These are phyloP conservation scores for Rallus crepitans DNA, from an alignment of 2,797 vertebrate genomes.

Conservation along the genomic window DNA sequence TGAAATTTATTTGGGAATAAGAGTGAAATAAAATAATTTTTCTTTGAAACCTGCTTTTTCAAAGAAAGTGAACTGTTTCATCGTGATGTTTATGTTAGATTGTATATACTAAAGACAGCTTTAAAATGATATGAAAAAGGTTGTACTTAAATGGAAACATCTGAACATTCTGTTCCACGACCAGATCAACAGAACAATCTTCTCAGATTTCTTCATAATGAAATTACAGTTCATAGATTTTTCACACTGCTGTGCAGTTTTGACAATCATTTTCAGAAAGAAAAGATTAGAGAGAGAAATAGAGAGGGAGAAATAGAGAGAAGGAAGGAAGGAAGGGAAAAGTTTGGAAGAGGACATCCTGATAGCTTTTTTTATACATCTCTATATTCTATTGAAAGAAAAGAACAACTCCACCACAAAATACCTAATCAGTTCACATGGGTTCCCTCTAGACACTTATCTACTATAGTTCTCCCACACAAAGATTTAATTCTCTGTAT, in stretches of 20 bases:
- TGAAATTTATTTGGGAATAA: neutral
- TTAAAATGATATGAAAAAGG: constrained; percentile 13
- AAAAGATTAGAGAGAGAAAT: neutral
- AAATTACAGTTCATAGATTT: constrained; percentile 42
- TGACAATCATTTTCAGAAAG: constrained; percentile 10
- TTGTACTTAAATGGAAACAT: constrained; percentile 26
- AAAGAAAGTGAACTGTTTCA: constrained; percentile 17
- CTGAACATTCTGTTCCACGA: constrained; percentile 42
- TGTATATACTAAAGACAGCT: neutral
- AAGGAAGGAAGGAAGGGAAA: neutral
- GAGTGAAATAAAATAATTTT: constrained; percentile 30
- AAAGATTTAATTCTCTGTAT: neutral
- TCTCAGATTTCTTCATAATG: constrained; percentile 11
- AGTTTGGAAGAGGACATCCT: neutral
- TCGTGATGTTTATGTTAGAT: neutral
- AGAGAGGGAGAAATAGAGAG: neutral
- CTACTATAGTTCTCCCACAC: neutral
- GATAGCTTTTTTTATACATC: neutral
- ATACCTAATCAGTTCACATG: neutral
- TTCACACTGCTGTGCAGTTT: constrained; percentile 7
- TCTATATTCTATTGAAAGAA: neutral
- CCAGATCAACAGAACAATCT: constrained; percentile 28
- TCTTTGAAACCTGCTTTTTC: constrained; percentile 25
- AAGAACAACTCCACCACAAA: neutral
- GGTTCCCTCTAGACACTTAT: neutral